Evolutionary conservation across 1,140 invertebrate species (phyloP).

Genomic region (Ladona fulva): DNA sequence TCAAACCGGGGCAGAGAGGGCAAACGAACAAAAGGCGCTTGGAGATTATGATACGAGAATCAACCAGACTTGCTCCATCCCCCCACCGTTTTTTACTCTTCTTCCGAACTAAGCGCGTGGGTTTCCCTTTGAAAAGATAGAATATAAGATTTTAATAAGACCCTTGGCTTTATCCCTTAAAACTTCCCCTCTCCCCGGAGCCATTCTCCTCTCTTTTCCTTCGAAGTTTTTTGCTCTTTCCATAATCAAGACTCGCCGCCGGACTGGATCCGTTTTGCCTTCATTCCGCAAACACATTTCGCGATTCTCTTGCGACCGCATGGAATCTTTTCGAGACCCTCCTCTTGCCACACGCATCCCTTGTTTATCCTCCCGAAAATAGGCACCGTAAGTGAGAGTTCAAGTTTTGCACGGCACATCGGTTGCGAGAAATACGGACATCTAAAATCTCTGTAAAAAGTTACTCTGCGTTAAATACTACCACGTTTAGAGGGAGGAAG

Average conservation of each 20-base stretch:
- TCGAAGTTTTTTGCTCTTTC: neutral
- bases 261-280: neutral
- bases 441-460: too few species aligned
- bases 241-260: neutral
- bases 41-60: slow-evolving; percentile 5
- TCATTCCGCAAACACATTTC: neutral
- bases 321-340: neutral
- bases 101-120: neutral
- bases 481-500: too few species aligned
- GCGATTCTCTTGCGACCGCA: neutral
- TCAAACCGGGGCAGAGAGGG: too few species aligned
- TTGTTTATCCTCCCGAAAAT: too few species aligned
- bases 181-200: neutral
- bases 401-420: too few species aligned
- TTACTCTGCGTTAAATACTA: too few species aligned
- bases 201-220: neutral
- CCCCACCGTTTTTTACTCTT: neutral
- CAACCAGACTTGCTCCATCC: neutral
- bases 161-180: neutral
- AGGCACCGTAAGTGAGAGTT: too few species aligned
- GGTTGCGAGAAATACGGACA: too few species aligned
- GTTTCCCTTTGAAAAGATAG: neutral
- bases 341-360: too few species aligned
- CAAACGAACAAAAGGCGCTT: too few species aligned
- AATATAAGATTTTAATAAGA: slow-evolving; percentile 9